These are phyloP conservation scores for Fulica atra DNA, from an alignment of 2,113 vertebrate genomes.

Conservation along the genomic window DNA sequence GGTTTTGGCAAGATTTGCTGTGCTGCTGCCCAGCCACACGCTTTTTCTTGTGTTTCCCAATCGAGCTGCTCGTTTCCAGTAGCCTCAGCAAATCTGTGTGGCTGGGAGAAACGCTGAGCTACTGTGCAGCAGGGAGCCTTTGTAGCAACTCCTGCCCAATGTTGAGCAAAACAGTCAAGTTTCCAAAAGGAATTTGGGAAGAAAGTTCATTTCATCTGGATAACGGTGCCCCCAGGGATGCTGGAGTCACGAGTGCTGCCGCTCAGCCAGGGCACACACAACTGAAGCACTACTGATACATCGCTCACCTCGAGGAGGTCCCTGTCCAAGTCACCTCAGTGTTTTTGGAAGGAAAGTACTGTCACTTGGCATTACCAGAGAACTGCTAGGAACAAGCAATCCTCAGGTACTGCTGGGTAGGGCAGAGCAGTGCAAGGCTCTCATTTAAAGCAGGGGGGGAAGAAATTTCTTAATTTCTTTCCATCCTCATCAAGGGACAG, in stretches of 20 bases:
- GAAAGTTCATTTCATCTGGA: not conserved
- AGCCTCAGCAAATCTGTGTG: conserved; percentile 50
- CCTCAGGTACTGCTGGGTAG: not conserved
- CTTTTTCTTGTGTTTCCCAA: conserved; percentile 52
- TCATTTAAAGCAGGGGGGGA: not conserved
- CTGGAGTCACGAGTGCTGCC: not conserved
- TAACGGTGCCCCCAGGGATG: not conserved
- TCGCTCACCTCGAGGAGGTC: not conserved
- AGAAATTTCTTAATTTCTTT: not conserved
- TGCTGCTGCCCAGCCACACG: not conserved
- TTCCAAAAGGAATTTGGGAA: not conserved
- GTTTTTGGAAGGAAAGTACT: not conserved
- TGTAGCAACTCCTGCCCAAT: not conserved
- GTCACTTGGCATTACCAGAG: not conserved
- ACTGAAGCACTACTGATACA: not conserved
- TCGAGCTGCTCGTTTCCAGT: conserved; percentile 21
- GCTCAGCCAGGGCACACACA: not conserved
- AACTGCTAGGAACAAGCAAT: not conserved
- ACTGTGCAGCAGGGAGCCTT: not conserved
- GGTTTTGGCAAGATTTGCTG: conserved; percentile 52
- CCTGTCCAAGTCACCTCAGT: not conserved
- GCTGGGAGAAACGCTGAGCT: not conserved
- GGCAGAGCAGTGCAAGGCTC: not conserved
- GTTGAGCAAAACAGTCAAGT: conserved; percentile 34
- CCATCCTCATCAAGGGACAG: not conserved